phyloP scores from a whole-genome alignment of 2,888 invertebrate species.

The Desoria tigrina region DNA sequence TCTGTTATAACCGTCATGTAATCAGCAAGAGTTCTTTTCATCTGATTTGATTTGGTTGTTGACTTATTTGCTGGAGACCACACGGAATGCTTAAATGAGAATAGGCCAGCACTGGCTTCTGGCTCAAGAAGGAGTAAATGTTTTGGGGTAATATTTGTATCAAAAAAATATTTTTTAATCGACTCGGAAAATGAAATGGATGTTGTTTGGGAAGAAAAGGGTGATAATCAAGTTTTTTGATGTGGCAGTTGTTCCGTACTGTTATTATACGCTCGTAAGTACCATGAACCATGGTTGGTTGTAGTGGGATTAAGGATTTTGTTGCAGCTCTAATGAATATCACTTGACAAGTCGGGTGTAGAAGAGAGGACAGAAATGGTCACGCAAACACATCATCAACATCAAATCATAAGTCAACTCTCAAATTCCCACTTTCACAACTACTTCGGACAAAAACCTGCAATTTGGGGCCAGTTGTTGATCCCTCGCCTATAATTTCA shows the following conservation, averaged over 20 bases:
- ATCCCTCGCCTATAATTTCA: background rate
- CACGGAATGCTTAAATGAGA: constrained; percentile 9
- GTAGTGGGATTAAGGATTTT: constrained; percentile 10
- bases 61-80: constrained; percentile 10
- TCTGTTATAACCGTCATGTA: constrained; percentile 1
- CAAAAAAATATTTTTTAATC: background rate
- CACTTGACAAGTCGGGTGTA: constrained; percentile 48
- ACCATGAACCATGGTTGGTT: too few relatives aligned
- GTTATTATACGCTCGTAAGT: too few relatives aligned
- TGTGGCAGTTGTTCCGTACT: background rate
- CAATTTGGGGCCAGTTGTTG: constrained; percentile 11
- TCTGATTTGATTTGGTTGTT: constrained; percentile 8
- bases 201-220: constrained; percentile 15
- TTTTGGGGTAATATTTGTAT: background rate
- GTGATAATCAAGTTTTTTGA: constrained; percentile 42
- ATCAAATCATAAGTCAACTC: constrained; percentile 26
- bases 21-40: constrained; percentile 9
- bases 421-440: constrained; percentile 7
- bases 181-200: constrained; percentile 12
- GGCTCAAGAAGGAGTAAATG: background rate
- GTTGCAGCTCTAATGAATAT: constrained; percentile 41
- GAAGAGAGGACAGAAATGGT: constrained; percentile 47
- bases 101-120: background rate
- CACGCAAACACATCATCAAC: constrained; percentile 50
- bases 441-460: constrained; percentile 7